Evolutionary conservation across 2,113 vertebrate species (phyloP).

Genomic region (Marmota monax): DNA sequence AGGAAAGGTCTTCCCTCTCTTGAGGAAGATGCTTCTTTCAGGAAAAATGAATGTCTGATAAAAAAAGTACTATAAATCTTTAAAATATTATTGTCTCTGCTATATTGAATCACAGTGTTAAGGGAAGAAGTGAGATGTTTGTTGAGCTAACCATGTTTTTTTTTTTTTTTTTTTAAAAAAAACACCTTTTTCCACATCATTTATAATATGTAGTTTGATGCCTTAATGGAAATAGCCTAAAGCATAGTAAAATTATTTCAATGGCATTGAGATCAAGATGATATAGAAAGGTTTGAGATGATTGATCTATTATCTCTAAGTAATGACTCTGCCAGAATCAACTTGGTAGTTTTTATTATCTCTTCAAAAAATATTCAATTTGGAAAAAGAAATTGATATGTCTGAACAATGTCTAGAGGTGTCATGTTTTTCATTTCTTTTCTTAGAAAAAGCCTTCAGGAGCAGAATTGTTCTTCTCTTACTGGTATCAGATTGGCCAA

Average conservation of each 20-base stretch:
- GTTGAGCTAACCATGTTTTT: neutral
- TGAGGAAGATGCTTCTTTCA: neutral
- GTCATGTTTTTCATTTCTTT: conserved; percentile 38
- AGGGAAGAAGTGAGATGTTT: neutral
- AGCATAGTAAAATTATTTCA: conserved; percentile 47
- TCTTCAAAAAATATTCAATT: conserved; percentile 56
- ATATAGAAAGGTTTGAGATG: neutral
- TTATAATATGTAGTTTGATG: neutral
- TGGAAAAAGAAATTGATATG: conserved; percentile 52
- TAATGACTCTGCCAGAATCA: neutral
- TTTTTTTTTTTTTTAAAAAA: neutral
- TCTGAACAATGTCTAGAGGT: neutral
- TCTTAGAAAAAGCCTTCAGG: neutral
- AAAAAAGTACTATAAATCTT: neutral
- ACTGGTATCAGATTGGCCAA: conserved; percentile 53
- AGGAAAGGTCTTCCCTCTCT: neutral
- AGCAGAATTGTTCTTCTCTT: neutral
- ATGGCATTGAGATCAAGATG: conserved; percentile 52
- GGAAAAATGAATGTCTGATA: neutral
- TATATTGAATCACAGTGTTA: neutral
- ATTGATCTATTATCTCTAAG: conserved; percentile 52
- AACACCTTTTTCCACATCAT: neutral
- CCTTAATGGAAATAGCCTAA: neutral
- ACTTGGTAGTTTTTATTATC: conserved; percentile 27
- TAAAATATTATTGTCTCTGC: neutral